A percentile compares a stretch with the other conserved stretches of the same genome.
Evolutionary conservation across 1,140 invertebrate genomes (phyloP).

Genomic region (Drosophila guanche): DNA sequence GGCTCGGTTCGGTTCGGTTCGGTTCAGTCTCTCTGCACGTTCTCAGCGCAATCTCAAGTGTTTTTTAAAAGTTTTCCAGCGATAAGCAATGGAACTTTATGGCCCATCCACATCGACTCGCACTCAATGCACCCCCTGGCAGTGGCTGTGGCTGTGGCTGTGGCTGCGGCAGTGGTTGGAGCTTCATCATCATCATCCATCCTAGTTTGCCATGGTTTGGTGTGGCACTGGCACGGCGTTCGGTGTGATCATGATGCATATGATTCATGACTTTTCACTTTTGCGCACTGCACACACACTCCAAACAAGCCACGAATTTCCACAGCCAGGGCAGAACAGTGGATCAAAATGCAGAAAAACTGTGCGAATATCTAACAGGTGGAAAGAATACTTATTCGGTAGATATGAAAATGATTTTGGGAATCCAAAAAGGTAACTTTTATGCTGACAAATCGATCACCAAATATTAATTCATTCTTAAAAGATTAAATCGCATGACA

Average conservation of each 20-base stretch:
- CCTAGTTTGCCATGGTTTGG: conserved; percentile 58
- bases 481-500: no score
- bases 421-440: no score
- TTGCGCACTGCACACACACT: conserved; percentile 39
- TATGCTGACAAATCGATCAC: no score
- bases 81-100: conserved; percentile 79
- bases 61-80: conserved; percentile 80
- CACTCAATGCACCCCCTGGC: conserved; percentile 43
- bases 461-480: no score
- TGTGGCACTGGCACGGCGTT: conserved; percentile 25
- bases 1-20: conserved; percentile 30
- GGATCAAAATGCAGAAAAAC: conserved; percentile 7
- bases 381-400: no score
- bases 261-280: conserved; percentile 81
- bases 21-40: conserved; percentile 44
- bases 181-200: conserved; percentile 41
- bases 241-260: conserved; percentile 72
- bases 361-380: not conserved
- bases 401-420: no score
- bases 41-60: conserved; percentile 72
- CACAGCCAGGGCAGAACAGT: conserved; percentile 38
- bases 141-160: conserved; percentile 23
- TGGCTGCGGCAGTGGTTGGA: conserved; percentile 9
- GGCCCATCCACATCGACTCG: conserved; percentile 62
- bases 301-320: conserved; percentile 13